Percentiles rank a stretch among this genome's conserved stretches.
These are phyloP conservation scores for Emydoidea blandingii DNA, from an alignment of 2,797 vertebrate species.

Conservation along the genomic window DNA sequence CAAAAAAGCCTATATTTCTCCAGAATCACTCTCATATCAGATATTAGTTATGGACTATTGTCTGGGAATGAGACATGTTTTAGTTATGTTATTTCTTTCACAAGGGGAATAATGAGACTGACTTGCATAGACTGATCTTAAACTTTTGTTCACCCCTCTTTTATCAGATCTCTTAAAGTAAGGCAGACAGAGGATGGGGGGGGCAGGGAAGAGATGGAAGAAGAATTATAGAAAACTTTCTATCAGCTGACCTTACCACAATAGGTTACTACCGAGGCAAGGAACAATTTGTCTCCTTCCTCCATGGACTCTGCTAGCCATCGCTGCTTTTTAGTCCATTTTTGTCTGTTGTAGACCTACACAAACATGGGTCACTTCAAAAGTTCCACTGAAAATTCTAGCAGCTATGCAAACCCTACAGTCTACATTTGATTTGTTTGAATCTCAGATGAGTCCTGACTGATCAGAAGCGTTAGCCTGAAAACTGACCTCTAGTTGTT, in stretches of 20 bases:
- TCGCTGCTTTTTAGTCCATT: background rate
- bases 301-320: background rate
- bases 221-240: background rate
- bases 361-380: background rate
- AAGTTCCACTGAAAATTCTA: background rate
- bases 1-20: background rate
- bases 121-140: background rate
- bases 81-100: background rate
- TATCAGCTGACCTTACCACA: background rate
- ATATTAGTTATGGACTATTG: background rate
- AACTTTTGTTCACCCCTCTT: background rate
- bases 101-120: background rate
- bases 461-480: background rate
- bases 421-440: background rate
- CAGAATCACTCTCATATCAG: background rate
- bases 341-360: background rate
- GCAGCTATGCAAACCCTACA: background rate
- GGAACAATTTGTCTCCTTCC: background rate
- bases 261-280: background rate
- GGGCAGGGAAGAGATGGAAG: background rate
- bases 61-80: background rate
- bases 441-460: background rate
- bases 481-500: background rate
- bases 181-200: background rate
- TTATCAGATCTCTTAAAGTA: background rate